Base-by-base conservation (phyloP, 2,113 vertebrate genomes). In the Microcebus lehilahytsara region DNA sequence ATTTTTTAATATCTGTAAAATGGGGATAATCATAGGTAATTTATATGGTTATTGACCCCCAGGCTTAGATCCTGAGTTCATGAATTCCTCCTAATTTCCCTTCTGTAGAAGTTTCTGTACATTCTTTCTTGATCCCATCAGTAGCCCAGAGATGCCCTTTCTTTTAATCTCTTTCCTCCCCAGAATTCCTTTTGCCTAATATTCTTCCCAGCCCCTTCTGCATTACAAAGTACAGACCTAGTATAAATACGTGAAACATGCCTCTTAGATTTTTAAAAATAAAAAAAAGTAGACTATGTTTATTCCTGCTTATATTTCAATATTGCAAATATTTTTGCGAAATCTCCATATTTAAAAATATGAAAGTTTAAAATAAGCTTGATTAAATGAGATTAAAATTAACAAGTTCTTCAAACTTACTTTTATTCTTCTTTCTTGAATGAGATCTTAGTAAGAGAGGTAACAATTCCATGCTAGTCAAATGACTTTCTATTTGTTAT, bases 341-440 rank as follows among this genome's bases (percentile, higher is more conserved):
- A 69, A 46, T 40, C 30, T 97, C 96, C 72, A 85, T 95, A 71
- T 94, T 96, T 92, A 85, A 96, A 84, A 95, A 64, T 78, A 81
- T 37, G 17, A 37, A 88, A 30, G 12, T 92, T 84, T 79, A 11
- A n/a, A 72, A 88, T 78, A 66, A 49, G 85, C 9, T 93, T 94
- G 84, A n/a, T 85, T 56, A 84, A 74, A 78, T 66, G 89, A 95
- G 67, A 89, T 92, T 14, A 84, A 58, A 89, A 83, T 95, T 92
- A 94, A n/a, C 69, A 91, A 58, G 30, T 91, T 58, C 67, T 81
- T 96, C 22, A 84, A n/a, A 74, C 25, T 81, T 93, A 32, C 8
- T 91, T 93, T 84, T 85, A 64, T 88, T 75, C 66, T 94, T 62
- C 16, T 8, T 86, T 77, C 34, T 79, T 71, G 53, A 89, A 30